phyloP scores from a whole-genome alignment of 2,797 vertebrate species.

The Pelobates cultripes region DNA sequence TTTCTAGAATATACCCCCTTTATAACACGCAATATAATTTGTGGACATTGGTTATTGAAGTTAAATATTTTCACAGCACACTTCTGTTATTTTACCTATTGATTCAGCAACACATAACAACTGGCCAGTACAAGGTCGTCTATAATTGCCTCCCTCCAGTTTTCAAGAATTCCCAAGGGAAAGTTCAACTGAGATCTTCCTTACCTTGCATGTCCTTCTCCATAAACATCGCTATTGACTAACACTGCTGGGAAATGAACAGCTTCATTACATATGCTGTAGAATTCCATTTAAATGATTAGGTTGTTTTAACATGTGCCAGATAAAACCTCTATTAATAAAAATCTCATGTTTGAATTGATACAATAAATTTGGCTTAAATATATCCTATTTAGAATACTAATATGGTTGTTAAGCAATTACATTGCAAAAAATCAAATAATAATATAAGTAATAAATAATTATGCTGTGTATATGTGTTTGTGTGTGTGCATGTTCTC shows the following conservation, averaged over 20 bases:
- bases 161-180: slow-evolving; percentile 51
- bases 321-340: slow-evolving; percentile 46
- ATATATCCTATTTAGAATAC: too few relatives aligned
- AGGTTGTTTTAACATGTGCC: slow-evolving; percentile 27
- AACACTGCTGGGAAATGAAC: slow-evolving; percentile 56
- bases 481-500: too few relatives aligned
- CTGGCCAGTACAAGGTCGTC: slow-evolving; percentile 51
- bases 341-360: slow-evolving; percentile 21
- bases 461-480: too few relatives aligned
- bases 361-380: slow-evolving; percentile 36
- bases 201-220: slow-evolving; percentile 56
- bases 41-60: slow-evolving; percentile 32
- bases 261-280: slow-evolving; percentile 48
- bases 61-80: slow-evolving; percentile 40
- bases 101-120: slow-evolving; percentile 43
- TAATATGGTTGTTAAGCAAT: too few relatives aligned
- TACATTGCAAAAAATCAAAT: too few relatives aligned
- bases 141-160: slow-evolving; percentile 55
- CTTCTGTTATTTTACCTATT: slow-evolving; percentile 49
- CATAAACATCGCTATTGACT: slow-evolving; percentile 55
- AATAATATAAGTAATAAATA: too few relatives aligned
- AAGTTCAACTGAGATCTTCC: slow-evolving; percentile 53
- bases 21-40: slow-evolving; percentile 28
- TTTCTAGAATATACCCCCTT: slow-evolving; percentile 20
- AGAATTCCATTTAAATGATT: slow-evolving; percentile 52